A percentile compares a stretch with the other conserved stretches of the same genome.
Evolutionary conservation across 2,113 vertebrate species (phyloP).

Genomic region (Dipodomys spectabilis): DNA sequence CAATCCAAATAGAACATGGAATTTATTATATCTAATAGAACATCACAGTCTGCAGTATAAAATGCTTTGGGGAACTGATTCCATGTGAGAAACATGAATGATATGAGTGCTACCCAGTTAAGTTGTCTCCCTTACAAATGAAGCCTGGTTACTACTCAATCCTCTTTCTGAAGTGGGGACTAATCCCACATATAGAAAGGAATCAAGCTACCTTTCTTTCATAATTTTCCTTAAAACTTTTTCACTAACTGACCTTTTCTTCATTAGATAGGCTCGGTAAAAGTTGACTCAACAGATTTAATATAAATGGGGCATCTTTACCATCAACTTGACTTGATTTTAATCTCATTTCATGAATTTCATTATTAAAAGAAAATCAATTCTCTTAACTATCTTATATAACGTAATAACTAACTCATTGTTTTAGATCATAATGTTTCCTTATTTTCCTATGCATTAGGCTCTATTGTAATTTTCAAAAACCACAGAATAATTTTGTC

Average conservation of each 20-base stretch:
- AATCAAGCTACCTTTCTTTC: conserved; percentile 30
- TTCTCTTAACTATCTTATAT: neutral
- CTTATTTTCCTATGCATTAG: neutral
- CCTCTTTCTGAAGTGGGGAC: neutral
- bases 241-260: conserved; percentile 9
- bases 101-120: neutral
- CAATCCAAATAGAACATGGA: neutral
- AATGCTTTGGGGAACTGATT: conserved; percentile 11
- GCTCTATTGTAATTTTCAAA: neutral
- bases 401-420: conserved; percentile 15
- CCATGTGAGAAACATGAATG: neutral
- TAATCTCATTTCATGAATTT: conserved; percentile 52
- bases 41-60: neutral
- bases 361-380: conserved; percentile 57
- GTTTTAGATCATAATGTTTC: conserved; percentile 24
- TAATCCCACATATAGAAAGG: neutral
- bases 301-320: conserved; percentile 35
- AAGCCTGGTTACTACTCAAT: neutral
- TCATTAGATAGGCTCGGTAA: conserved; percentile 37
- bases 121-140: neutral
- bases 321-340: conserved; percentile 34
- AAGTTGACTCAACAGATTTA: conserved; percentile 53
- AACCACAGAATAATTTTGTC: conserved; percentile 7
- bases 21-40: neutral
- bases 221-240: neutral